Evolutionary conservation across 1,140 invertebrate genomes (phyloP).

Genomic region (Drosophila paulistorum): DNA sequence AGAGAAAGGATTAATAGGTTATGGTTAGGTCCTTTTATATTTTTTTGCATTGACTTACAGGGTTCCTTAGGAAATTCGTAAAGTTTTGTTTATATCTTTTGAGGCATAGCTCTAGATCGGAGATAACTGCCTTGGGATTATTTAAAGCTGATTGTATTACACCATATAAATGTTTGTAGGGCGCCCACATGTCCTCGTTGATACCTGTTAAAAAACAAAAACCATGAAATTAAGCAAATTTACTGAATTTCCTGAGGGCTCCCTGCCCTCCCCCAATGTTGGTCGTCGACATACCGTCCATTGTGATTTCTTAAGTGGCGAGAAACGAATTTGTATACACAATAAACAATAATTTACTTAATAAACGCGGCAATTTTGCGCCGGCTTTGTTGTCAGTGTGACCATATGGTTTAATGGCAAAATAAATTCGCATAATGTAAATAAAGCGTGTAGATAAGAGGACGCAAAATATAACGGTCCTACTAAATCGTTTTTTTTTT

Average conservation of each 20-base stretch:
- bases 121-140: conserved; percentile 86
- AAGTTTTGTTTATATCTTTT: conserved; percentile 94
- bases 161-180: conserved; percentile 91
- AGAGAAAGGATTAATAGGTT: neutral
- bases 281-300: conserved; percentile 53
- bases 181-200: conserved; percentile 92
- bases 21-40: conserved; percentile 43
- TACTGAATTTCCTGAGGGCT: neutral
- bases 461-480: neutral
- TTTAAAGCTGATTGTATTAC: conserved; percentile 89
- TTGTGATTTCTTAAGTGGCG: conserved; percentile 26
- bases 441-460: neutral
- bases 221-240: neutral
- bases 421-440: neutral
- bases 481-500: too few relatives aligned
- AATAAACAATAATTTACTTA: conserved; percentile 6
- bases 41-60: conserved; percentile 86
- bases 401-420: neutral
- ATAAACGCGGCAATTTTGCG: conserved; percentile 59
- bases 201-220: conserved; percentile 40
- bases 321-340: conserved; percentile 9
- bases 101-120: conserved; percentile 91
- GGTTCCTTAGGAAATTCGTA: conserved; percentile 93
- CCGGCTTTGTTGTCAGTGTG: conserved; percentile 3
- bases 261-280: neutral